Evolutionary conservation across 2,797 vertebrate genomes (phyloP), one percentile per base, ranked within the genome.

Genomic region (Sebastes trivittatus): DNA sequence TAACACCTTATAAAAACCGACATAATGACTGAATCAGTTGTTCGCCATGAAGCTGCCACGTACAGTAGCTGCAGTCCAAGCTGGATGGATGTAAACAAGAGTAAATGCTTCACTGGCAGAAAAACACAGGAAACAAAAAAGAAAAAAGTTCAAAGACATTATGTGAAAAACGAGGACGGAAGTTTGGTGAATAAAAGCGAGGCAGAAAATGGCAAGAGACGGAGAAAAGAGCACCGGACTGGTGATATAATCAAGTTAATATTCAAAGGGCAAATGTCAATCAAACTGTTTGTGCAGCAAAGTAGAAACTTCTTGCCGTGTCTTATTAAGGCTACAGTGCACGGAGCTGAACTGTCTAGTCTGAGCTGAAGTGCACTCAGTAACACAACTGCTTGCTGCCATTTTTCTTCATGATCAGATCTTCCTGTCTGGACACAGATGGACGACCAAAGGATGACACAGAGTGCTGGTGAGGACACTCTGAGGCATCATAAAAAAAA

Each of bases 211-310:
- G 60, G 38, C 16, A 58, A 22, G 23, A 27, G 64, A 16, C 11
- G 66, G 29, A 65, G 73, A 8, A 84, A 60, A 75, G 56, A 83
- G 49, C 60, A 27, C 22, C 16, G 42, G 22, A 13, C 4, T 6
- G 55, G 42, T 73, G 75, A 88, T 80, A 25, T 84, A 78, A 80
- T 69, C 67, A 22, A 58, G 56, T 88, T 20, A 78, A 87, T 81
- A 66, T 78, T 85, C 74, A 68, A 75, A 68, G 60, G 34, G 20
- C 38, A 73, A 66, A 74, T 77, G 77, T 80, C 75, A 83, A 32
- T 71, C 56, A 22, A 42, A 29, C 27, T 78, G 78, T 82, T 76
- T 78, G 23, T 59, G 65, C 10, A 4, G 16, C 14, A 58, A 68
- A 67, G 36, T 6, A 18, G 20, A 25, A 29, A 32, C 3, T 5